Evolutionary conservation across 92 coral and sea anemone species (phyloP).

Genomic region (Porites rus): DNA sequence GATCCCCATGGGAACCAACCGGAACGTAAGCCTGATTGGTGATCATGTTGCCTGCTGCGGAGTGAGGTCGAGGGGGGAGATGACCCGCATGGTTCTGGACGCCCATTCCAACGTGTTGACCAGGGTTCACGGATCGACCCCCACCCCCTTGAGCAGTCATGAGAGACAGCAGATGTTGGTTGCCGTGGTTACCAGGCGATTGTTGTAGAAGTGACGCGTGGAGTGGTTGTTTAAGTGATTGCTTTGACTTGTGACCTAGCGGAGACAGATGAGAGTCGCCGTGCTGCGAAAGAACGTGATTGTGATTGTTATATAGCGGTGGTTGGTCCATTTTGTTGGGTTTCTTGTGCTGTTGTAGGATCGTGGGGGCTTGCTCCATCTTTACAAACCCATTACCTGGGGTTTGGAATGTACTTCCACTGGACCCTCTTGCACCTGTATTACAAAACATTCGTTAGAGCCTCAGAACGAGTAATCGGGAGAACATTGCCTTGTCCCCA

Average conservation of each 20-base stretch:
- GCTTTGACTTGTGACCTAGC: constrained; percentile 73
- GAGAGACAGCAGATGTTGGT: constrained; percentile 88
- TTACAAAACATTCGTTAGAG: not conserved
- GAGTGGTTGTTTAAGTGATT: constrained; percentile 62
- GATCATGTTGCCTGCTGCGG: constrained; percentile 88
- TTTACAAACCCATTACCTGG: constrained; percentile 80
- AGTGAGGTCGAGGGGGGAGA: constrained; percentile 94
- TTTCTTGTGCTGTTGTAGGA: constrained; percentile 59
- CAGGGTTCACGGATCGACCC: constrained; percentile 66
- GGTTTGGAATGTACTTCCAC: constrained; percentile 55
- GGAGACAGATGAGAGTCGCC: constrained; percentile 69
- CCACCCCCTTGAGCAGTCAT: constrained; percentile 70
- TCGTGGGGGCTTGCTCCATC: constrained; percentile 49
- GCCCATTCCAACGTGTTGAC: constrained; percentile 43
- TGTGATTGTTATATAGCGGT: constrained; percentile 73
- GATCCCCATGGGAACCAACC: constrained; percentile 81
- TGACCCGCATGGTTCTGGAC: constrained; percentile 70
- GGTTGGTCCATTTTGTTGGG: constrained; percentile 68
- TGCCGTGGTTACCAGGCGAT: constrained; percentile 72
- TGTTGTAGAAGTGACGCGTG: constrained; percentile 70
- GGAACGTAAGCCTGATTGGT: constrained; percentile 74
- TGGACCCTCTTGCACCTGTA: constrained; percentile 66
- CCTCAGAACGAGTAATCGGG: no score
- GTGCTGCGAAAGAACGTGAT: constrained; percentile 75
- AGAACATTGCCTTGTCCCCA: no score